Conservation (phyloP, 1,140 invertebrate genomes). For the Acromyrmex echinatior region DNA sequence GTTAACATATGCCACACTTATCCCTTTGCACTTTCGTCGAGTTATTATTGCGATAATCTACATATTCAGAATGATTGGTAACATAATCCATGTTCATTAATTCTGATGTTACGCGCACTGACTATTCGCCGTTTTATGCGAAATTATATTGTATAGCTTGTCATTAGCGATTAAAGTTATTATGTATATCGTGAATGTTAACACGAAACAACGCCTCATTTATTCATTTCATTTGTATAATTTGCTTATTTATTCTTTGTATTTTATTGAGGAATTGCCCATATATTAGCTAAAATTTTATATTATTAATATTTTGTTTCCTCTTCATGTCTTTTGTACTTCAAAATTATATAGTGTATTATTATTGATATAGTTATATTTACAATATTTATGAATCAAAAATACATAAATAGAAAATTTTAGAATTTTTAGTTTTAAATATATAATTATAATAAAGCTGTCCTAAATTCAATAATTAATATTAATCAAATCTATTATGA, state of each 20-base stretch:
- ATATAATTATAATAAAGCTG: no score
- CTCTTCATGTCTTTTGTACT: background rate
- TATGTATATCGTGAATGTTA: slow-evolving; percentile 29
- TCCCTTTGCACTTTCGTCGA: slow-evolving; percentile 36
- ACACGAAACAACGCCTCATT: slow-evolving; percentile 34
- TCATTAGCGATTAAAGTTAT: slow-evolving; percentile 58
- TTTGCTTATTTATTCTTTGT: slow-evolving; percentile 26
- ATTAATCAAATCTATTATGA: background rate
- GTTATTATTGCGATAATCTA: slow-evolving; percentile 48
- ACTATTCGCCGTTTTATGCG: slow-evolving; percentile 47
- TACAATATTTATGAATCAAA: no score
- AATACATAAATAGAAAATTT: background rate
- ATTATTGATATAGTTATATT: no score
- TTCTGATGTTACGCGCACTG: slow-evolving; percentile 30
- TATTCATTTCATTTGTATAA: slow-evolving; percentile 48
- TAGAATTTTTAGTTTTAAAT: background rate
- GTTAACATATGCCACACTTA: background rate
- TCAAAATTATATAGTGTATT: background rate
- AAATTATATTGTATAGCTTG: slow-evolving; percentile 45
- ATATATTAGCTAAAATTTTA: background rate
- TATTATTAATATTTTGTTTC: background rate
- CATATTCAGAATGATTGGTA: slow-evolving; percentile 20
- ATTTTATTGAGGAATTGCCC: slow-evolving; percentile 11
- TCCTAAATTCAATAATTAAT: background rate
- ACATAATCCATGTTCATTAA: slow-evolving; percentile 54